Percentiles rank a stretch among this genome's conserved stretches.
Evolutionary conservation across 1,140 invertebrate genomes (phyloP).

Genomic region (Leptinotarsa lineolata): DNA sequence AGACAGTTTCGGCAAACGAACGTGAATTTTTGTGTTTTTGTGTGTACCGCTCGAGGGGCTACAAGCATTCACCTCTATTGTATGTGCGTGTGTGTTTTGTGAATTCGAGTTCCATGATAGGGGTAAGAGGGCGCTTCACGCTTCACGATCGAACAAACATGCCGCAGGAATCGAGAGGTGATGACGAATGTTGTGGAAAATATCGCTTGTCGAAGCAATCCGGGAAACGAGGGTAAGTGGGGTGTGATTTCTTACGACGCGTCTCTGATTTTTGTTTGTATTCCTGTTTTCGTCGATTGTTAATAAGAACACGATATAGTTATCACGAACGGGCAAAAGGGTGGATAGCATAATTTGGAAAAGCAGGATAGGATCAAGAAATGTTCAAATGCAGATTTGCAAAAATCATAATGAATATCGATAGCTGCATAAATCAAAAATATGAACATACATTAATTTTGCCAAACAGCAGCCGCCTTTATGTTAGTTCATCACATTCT

Average conservation of each 20-base stretch:
- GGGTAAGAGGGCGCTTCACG: not conserved
- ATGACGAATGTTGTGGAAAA: slow-evolving; percentile 21
- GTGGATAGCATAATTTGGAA: no score
- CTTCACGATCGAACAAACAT: slow-evolving; percentile 14
- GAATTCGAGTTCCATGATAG: slow-evolving; percentile 11
- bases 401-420: no score
- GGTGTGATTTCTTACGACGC: not conserved
- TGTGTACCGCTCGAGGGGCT: not conserved
- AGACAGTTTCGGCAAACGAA: slow-evolving; percentile 11
- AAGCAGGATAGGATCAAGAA: no score
- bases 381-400: no score
- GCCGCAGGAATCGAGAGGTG: slow-evolving; percentile 13
- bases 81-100: slow-evolving; percentile 12
- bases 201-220: slow-evolving; percentile 19
- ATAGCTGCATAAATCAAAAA: no score
- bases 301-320: no score
- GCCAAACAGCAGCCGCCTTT: no score
- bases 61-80: not conserved
- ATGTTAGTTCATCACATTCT: no score
- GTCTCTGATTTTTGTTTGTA: slow-evolving; percentile 3
- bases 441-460: no score
- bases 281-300: not conserved
- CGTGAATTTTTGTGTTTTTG: slow-evolving; percentile 2
- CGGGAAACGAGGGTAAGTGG: not conserved
- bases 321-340: no score